Conservation (phyloP, 2,888 invertebrate species). For the Antitype chi region DNA sequence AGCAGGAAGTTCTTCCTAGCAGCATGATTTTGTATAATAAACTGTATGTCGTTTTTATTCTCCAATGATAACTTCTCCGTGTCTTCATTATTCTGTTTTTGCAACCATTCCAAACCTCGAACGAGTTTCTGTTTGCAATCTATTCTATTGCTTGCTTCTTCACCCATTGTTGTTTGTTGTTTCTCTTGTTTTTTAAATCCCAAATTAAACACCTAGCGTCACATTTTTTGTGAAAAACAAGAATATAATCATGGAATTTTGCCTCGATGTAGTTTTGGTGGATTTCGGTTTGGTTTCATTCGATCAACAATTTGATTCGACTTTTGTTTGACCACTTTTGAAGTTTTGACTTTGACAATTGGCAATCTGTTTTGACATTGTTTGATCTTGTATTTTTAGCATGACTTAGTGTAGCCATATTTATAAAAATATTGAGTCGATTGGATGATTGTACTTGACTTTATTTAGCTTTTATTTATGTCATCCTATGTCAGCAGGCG, state of each 20-base stretch:
- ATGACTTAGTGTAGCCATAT: background rate
- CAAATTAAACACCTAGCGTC: background rate
- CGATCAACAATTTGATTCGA: no score
- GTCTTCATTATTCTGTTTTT: conserved; percentile 81
- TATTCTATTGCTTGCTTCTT: conserved; percentile 23
- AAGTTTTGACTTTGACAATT: background rate
- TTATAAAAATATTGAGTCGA: conserved; percentile 14
- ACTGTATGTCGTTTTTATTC: conserved; percentile 86
- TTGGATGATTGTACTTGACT: background rate
- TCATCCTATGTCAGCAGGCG: no score
- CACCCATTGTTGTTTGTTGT: conserved; percentile 32
- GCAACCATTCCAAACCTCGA: conserved; percentile 85
- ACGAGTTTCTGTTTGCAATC: conserved; percentile 69
- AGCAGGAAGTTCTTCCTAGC: conserved; percentile 82
- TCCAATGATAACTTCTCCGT: conserved; percentile 79
- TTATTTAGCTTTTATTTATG: no score
- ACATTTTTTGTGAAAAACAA: background rate
- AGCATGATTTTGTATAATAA: conserved; percentile 83
- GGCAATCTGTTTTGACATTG: background rate
- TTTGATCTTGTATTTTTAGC: background rate
- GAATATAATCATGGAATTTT: background rate
- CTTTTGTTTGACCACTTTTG: no score
- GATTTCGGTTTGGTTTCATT: conserved; percentile 12
- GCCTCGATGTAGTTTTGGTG: background rate
- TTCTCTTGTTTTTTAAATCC: background rate